These are phyloP conservation scores for Odontothrips loti DNA, from an alignment of 2,888 invertebrate species.

Conservation along the genomic window DNA sequence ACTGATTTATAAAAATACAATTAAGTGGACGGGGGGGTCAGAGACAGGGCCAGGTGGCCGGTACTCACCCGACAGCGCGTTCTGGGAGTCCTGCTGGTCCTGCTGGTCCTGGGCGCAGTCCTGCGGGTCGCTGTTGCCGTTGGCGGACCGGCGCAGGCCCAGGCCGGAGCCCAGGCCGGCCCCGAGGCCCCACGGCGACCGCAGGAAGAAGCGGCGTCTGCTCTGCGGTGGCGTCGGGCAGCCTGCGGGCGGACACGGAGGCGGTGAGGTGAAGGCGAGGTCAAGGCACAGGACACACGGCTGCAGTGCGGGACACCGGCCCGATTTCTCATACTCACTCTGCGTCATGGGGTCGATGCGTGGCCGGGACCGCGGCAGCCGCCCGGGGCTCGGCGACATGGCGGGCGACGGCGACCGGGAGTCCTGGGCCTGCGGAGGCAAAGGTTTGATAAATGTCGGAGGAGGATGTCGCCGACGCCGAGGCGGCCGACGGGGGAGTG, in stretches of 20 bases:
- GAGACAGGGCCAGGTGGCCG: no score
- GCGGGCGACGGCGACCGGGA: constrained; percentile 14
- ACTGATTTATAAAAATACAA: no score
- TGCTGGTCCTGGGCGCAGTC: constrained; percentile 52
- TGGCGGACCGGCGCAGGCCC: constrained; percentile 43
- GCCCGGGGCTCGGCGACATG: constrained; percentile 50
- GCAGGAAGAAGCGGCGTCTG: constrained; percentile 75
- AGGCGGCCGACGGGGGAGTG: no score
- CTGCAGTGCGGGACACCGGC: neutral
- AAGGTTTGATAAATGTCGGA: no score
- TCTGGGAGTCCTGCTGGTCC: constrained; percentile 34
- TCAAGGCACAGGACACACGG: neutral
- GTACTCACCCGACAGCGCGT: constrained; percentile 60
- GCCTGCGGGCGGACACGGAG: constrained; percentile 39
- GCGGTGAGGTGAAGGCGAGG: neutral
- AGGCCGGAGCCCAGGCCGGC: constrained; percentile 45
- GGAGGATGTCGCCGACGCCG: no score
- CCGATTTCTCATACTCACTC: constrained; percentile 48
- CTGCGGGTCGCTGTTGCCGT: constrained; percentile 52
- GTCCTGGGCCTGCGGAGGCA: neutral
- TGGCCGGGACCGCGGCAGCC: constrained; percentile 41
- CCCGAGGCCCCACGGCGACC: constrained; percentile 61
- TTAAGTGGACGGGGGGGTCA: no score
- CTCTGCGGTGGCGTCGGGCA: constrained; percentile 77
- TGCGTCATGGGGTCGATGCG: constrained; percentile 58